Conservation (phyloP, 2,113 vertebrate species). For the Dicerorhinus sumatrensis region DNA sequence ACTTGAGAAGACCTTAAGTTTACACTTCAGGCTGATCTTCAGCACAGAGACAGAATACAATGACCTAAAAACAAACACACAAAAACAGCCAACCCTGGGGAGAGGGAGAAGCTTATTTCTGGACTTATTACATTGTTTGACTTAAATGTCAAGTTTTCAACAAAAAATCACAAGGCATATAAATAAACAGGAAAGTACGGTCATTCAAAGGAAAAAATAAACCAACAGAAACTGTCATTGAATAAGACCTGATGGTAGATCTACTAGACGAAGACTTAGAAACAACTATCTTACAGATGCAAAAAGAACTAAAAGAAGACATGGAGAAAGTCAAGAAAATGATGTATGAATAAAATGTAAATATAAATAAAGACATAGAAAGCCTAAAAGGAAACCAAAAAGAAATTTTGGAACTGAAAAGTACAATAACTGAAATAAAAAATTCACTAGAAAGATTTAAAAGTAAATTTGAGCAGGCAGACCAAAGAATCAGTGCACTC, state of each 20-base stretch:
- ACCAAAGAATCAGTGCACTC: neutral
- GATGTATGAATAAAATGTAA: too few relatives aligned
- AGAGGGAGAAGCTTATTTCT: neutral
- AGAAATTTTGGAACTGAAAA: neutral
- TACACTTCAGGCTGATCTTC: too few relatives aligned
- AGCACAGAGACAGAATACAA: neutral
- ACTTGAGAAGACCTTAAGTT: too few relatives aligned
- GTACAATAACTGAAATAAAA: neutral
- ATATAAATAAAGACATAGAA: too few relatives aligned
- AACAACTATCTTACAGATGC: neutral
- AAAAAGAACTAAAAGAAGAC: neutral
- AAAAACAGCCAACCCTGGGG: too few relatives aligned
- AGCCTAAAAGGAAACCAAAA: neutral
- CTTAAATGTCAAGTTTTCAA: neutral
- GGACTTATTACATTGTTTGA: neutral
- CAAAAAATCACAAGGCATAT: neutral
- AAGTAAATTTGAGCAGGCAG: neutral
- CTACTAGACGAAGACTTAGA: neutral
- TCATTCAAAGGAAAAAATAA: neutral
- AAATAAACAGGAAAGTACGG: neutral
- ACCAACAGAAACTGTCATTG: neutral
- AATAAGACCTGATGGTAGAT: neutral
- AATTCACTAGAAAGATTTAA: neutral
- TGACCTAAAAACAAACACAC: neutral
- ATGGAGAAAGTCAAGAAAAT: too few relatives aligned